These are phyloP conservation scores for Loxodonta africana DNA, from an alignment of 2,113 vertebrate genomes.

Conservation along the genomic window DNA sequence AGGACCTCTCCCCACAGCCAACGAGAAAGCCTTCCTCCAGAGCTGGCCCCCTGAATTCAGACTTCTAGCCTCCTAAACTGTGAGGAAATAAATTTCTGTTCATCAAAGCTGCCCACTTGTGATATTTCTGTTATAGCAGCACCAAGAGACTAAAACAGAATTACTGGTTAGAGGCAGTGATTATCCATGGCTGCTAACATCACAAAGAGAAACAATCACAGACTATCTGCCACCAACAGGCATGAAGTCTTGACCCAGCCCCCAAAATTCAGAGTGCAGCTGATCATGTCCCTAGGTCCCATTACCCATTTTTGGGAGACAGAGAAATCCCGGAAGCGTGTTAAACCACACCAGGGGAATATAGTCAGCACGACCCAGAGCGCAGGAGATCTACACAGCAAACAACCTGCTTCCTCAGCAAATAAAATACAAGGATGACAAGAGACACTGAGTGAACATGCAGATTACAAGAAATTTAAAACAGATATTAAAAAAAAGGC, in stretches of 20 bases:
- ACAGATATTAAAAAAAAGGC: rapidly evolving
- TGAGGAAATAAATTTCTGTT: neutral
- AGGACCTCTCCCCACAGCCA: no score
- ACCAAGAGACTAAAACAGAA: neutral
- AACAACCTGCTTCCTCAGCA: neutral
- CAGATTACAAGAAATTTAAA: neutral
- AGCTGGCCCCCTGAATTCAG: neutral
- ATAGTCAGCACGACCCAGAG: no score
- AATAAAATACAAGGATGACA: neutral
- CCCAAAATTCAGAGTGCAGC: neutral
- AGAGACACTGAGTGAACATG: rapidly evolving
- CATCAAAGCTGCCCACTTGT: no score
- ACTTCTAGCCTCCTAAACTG: neutral
- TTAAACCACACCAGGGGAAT: rapidly evolving
- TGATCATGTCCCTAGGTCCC: neutral
- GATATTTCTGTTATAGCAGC: neutral
- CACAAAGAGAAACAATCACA: neutral
- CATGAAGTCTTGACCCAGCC: rapidly evolving
- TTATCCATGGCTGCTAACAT: rapidly evolving
- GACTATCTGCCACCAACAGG: neutral
- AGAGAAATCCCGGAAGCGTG: neutral
- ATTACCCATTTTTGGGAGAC: neutral
- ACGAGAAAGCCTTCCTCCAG: neutral
- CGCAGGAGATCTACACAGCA: neutral
- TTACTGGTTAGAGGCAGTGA: rapidly evolving